Evolutionary conservation across 2,888 invertebrate species (phyloP).

Genomic region (Sipha maydis): DNA sequence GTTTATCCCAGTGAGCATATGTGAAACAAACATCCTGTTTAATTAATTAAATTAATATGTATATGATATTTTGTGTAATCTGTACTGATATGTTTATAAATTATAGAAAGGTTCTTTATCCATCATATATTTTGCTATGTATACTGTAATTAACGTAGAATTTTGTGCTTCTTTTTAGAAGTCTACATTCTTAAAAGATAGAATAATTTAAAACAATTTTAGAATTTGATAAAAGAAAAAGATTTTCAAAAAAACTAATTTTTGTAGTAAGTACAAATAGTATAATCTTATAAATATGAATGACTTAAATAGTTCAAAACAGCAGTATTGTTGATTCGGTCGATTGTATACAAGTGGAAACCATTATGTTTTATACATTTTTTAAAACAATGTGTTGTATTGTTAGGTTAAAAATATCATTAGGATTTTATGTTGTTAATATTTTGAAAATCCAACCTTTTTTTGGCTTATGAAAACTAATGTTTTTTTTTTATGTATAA

Average conservation of each 20-base stretch:
- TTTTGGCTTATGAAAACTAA: slow-evolving; percentile 50
- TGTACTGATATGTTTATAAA: neutral
- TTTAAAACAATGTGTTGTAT: slow-evolving; percentile 47
- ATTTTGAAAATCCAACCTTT: slow-evolving; percentile 41
- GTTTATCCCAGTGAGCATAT: too few species aligned
- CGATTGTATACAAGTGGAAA: neutral
- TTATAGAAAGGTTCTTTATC: too few species aligned
- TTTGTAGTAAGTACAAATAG: neutral
- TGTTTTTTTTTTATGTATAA: slow-evolving; percentile 41
- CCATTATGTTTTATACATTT: slow-evolving; percentile 43
- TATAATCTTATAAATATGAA: neutral
- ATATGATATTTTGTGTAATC: neutral
- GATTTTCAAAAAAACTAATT: neutral
- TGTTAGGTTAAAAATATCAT: slow-evolving; percentile 54
- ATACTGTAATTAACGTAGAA: neutral
- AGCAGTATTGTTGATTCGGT: neutral
- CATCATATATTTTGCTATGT: neutral
- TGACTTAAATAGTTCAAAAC: neutral
- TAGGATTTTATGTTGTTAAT: slow-evolving; percentile 59
- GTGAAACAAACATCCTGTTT: neutral
- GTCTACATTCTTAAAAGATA: neutral
- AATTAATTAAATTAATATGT: too few species aligned
- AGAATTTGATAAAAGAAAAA: neutral
- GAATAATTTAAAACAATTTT: neutral
- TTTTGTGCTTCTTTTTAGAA: neutral